These are phyloP conservation scores for Salpingus planirostris DNA, from an alignment of 2,888 invertebrate species.

Conservation along the genomic window DNA sequence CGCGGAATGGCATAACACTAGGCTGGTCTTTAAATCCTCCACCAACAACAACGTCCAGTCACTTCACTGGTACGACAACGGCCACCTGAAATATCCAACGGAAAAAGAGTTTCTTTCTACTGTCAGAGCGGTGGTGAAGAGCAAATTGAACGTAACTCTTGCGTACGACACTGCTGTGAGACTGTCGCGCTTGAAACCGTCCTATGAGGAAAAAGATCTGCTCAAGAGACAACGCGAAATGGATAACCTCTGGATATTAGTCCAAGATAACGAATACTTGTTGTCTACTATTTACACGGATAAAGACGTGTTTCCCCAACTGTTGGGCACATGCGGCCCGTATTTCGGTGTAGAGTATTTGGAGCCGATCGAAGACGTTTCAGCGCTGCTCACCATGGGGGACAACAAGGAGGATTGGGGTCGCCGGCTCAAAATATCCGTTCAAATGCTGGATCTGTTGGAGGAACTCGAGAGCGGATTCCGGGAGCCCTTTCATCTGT, in stretches of 20 bases:
- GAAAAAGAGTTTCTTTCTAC: slow-evolving; percentile 47
- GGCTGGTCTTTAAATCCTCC: slow-evolving; percentile 51
- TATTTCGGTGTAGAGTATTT: slow-evolving; percentile 59
- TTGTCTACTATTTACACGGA: slow-evolving; percentile 51
- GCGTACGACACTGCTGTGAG: slow-evolving; percentile 43
- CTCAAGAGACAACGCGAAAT: slow-evolving; percentile 45
- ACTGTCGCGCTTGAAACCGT: slow-evolving; percentile 42
- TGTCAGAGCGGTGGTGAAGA: slow-evolving; percentile 45
- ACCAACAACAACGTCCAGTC: slow-evolving; percentile 37
- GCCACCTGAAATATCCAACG: slow-evolving; percentile 43
- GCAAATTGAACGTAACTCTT: slow-evolving; percentile 48
- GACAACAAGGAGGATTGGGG: slow-evolving; percentile 51
- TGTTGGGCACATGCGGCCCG: slow-evolving; percentile 58
- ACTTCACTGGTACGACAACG: slow-evolving; percentile 43
- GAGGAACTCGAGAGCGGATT: slow-evolving; percentile 50
- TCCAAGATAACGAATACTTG: slow-evolving; percentile 60
- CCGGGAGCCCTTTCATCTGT: slow-evolving; percentile 54
- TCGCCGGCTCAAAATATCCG: slow-evolving; percentile 46
- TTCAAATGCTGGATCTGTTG: slow-evolving; percentile 53
- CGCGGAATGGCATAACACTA: slow-evolving; percentile 49
- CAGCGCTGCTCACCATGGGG: slow-evolving; percentile 45
- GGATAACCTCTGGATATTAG: slow-evolving; percentile 53
- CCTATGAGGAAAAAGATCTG: slow-evolving; percentile 39
- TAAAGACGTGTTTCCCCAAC: slow-evolving; percentile 53
- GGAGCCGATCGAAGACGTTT: slow-evolving; percentile 46